Conservation (phyloP, 2,113 vertebrate genomes). For the Emberiza fucata region DNA sequence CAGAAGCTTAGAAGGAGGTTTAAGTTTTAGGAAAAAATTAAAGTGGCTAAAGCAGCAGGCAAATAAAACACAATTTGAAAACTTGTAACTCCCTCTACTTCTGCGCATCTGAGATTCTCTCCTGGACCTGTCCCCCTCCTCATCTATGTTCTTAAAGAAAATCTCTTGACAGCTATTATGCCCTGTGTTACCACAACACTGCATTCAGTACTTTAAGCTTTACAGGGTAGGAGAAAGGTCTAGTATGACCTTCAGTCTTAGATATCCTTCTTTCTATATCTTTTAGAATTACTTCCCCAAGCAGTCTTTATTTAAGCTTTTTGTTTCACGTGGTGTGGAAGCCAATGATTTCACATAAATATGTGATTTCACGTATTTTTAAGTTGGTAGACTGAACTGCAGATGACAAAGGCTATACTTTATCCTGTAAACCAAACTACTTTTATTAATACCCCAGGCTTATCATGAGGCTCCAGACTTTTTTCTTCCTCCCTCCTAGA, state of each 20-base stretch:
- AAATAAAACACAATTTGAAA: conserved; percentile 29
- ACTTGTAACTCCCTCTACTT: neutral
- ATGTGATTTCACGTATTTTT: neutral
- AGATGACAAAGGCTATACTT: conserved; percentile 21
- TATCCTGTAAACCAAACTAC: neutral
- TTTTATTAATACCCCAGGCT: neutral
- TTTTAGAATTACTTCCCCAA: neutral
- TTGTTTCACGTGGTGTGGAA: conserved; percentile 12
- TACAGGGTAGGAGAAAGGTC: neutral
- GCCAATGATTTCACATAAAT: neutral
- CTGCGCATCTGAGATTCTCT: neutral
- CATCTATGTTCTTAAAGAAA: neutral
- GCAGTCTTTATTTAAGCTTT: conserved; percentile 13
- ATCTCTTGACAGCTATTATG: neutral
- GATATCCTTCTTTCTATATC: neutral
- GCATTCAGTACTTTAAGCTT: neutral
- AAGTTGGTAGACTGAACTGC: neutral
- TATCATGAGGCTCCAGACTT: neutral
- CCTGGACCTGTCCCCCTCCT: neutral
- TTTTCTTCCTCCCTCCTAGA: neutral
- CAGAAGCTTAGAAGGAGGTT: neutral
- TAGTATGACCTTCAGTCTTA: neutral
- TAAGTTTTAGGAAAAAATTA: conserved; percentile 5
- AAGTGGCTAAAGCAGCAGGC: neutral
- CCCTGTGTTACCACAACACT: neutral